Conservation (phyloP, 2,113 vertebrate species). For the Coregonus clupeaformis region DNA sequence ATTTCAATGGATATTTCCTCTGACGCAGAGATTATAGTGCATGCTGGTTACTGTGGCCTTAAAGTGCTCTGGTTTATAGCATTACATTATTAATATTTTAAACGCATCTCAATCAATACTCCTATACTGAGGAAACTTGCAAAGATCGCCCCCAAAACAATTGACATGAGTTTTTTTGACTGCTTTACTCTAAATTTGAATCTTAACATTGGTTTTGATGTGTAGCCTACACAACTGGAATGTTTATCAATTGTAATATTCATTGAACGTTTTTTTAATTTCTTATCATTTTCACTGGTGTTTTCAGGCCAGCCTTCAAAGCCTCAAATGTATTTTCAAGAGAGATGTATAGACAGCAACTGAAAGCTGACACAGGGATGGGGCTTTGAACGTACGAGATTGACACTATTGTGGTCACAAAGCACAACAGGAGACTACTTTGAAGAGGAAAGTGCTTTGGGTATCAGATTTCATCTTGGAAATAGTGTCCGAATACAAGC, state of each 20-base stretch:
- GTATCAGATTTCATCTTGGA: conserved; percentile 69
- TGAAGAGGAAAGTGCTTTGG: conserved; percentile 69
- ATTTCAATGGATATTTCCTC: not conserved
- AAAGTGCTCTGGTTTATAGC: not conserved
- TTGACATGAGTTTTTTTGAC: not conserved
- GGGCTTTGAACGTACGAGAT: conserved; percentile 70
- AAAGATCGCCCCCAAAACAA: not conserved
- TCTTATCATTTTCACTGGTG: conserved; percentile 48
- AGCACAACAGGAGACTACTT: conserved; percentile 77
- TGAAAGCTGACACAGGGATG: conserved; percentile 61
- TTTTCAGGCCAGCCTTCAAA: conserved; percentile 65
- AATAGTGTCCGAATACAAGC: conserved; percentile 57
- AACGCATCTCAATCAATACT: not conserved
- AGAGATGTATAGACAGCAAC: conserved; percentile 67
- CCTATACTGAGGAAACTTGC: not conserved
- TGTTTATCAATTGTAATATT: not conserved
- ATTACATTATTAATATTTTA: not conserved
- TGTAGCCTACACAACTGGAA: not conserved
- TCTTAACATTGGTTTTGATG: not conserved
- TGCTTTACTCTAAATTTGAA: not conserved
- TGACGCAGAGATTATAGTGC: not conserved
- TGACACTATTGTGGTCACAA: conserved; percentile 74
- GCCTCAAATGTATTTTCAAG: conserved; percentile 43
- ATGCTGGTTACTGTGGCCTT: not conserved
- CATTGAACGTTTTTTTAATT: conserved; percentile 23